Conservation (phyloP, 1,140 invertebrate species). For the Nylanderia fulva region DNA sequence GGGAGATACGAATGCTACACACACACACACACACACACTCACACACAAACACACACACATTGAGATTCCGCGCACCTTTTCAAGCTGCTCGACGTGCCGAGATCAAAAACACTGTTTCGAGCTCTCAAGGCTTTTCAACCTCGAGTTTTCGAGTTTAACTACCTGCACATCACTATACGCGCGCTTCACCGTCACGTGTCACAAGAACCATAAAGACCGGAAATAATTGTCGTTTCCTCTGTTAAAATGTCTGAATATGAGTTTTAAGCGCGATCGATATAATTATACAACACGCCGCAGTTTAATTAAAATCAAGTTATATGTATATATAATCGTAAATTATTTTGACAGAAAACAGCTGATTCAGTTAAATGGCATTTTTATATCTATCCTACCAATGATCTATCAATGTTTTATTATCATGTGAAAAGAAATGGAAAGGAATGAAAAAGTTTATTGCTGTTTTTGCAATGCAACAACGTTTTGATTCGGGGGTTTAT, state of each 20-base stretch:
- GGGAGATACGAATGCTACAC: no score
- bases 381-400: background rate
- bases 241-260: conserved; percentile 9
- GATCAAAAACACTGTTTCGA: conserved; percentile 57
- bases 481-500: no score
- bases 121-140: conserved; percentile 43
- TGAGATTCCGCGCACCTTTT: conserved; percentile 17
- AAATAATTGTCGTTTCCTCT: conserved; percentile 32
- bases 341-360: background rate
- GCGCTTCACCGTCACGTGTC: conserved; percentile 29
- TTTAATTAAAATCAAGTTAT: conserved; percentile 11
- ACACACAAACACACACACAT: background rate
- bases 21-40: background rate
- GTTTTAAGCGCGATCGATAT: conserved; percentile 5
- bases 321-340: background rate
- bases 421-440: no score
- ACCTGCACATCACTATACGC: conserved; percentile 22
- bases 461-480: no score
- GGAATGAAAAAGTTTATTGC: no score
- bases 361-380: background rate
- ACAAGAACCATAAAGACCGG: conserved; percentile 25
- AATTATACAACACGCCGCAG: conserved; percentile 1
- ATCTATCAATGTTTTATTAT: background rate
- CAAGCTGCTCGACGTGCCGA: conserved; percentile 41
- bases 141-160: conserved; percentile 55